A percentile compares a stretch with the other conserved stretches of the same genome.
phyloP scores from a whole-genome alignment of 2,888 invertebrate species.

The Psylliodes chrysocephalus region DNA sequence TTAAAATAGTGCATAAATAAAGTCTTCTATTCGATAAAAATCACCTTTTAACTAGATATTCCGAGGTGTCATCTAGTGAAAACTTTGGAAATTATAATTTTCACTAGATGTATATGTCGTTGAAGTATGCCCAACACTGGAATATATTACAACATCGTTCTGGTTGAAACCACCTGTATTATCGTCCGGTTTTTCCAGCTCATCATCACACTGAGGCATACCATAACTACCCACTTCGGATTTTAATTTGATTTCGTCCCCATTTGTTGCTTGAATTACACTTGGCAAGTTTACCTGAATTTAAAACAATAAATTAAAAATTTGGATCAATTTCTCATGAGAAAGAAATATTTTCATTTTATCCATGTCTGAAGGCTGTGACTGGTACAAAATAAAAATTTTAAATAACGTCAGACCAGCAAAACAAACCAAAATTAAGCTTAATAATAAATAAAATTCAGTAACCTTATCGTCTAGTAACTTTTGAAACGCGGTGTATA shows the following conservation, averaged over 20 bases:
- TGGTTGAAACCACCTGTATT: conserved; percentile 34
- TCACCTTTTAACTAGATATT: not conserved
- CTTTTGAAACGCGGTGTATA: too few species aligned
- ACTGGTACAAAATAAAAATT: too few species aligned
- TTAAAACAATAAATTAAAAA: too few species aligned
- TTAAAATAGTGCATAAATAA: not conserved
- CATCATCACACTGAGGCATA: conserved; percentile 43
- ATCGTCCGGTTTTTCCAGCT: conserved; percentile 44
- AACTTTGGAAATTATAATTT: conserved; percentile 43
- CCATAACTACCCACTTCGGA: conserved; percentile 48
- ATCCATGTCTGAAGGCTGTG: too few species aligned
- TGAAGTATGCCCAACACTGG: conserved; percentile 42
- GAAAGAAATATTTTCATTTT: too few species aligned
- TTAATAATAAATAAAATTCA: too few species aligned
- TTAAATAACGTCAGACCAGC: too few species aligned
- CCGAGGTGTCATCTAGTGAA: too few species aligned
- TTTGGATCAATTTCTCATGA: too few species aligned
- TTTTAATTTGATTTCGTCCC: conserved; percentile 51
- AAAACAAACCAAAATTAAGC: too few species aligned
- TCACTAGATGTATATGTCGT: conserved; percentile 44
- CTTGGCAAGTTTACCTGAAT: conserved; percentile 44
- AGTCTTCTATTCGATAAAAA: not conserved
- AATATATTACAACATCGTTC: conserved; percentile 42
- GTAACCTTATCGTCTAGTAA: too few species aligned
- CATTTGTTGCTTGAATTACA: conserved; percentile 50